phyloP scores from a whole-genome alignment of 2,797 vertebrate genomes.

The Enteromius argenteus region DNA sequence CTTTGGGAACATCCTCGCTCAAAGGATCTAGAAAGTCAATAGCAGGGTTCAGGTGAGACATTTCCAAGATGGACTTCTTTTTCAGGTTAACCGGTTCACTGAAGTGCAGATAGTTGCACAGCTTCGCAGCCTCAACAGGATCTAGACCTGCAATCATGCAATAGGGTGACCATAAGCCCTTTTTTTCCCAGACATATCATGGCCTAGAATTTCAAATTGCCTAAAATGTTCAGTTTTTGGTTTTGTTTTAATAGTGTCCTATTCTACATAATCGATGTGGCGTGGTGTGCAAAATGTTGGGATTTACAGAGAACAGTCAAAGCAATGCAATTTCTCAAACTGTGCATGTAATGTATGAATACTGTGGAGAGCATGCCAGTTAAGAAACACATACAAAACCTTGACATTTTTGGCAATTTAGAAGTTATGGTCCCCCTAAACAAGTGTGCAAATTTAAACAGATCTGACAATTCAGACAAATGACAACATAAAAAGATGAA shows the following conservation, averaged over 20 bases:
- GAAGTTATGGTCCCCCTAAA: neutral
- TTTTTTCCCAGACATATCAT: neutral
- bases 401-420: neutral
- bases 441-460: neutral
- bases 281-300: neutral
- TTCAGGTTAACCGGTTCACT: slow-evolving; percentile 78
- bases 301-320: neutral
- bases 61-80: slow-evolving; percentile 85
- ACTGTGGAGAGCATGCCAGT: neutral
- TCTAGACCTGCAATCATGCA: slow-evolving; percentile 81
- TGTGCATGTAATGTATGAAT: neutral
- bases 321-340: neutral
- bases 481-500: neutral
- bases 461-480: slow-evolving; percentile 4
- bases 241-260: neutral
- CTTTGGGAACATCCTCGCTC: slow-evolving; percentile 89
- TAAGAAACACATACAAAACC: neutral
- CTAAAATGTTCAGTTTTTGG: neutral
- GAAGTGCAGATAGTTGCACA: slow-evolving; percentile 90
- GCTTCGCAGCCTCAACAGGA: slow-evolving; percentile 82
- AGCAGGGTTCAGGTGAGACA: slow-evolving; percentile 84
- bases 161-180: neutral
- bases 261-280: neutral
- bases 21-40: slow-evolving; percentile 90
- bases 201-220: neutral